Conservation (phyloP, 1,140 invertebrate species). For the Apis laboriosa region DNA sequence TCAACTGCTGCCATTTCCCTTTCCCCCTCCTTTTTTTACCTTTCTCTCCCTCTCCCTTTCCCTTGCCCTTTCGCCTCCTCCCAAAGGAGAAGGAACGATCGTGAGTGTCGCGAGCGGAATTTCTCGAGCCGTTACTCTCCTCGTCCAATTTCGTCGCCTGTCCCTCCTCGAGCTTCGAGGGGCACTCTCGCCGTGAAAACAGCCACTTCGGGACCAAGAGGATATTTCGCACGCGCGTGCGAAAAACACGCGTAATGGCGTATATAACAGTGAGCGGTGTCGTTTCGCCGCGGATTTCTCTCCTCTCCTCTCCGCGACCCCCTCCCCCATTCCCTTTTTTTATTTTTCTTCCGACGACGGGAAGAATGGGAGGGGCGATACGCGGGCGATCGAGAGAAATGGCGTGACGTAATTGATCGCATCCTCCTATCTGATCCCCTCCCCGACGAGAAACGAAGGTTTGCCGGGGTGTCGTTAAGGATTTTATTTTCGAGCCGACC, state of each 20-base stretch:
- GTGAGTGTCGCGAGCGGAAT: slow-evolving; percentile 31
- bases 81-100: neutral
- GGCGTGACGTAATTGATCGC: slow-evolving; percentile 39
- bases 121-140: neutral
- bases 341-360: neutral
- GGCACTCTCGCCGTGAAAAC: too few relatives aligned
- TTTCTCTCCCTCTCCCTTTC: neutral
- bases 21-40: neutral
- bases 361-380: neutral
- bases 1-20: slow-evolving; percentile 38
- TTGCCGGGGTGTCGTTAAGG: neutral
- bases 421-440: neutral
- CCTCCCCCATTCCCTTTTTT: neutral
- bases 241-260: slow-evolving; percentile 8
- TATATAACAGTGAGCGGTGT: slow-evolving; percentile 6
- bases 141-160: neutral
- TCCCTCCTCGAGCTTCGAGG: neutral
- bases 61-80: neutral
- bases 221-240: neutral
- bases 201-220: neutral
- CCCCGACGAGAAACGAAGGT: neutral
- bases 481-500: slow-evolving; percentile 21
- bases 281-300: slow-evolving; percentile 1
- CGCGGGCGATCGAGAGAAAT: slow-evolving; percentile 19
- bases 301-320: neutral